These are phyloP conservation scores for Liopterus haemorrhoidalis DNA, from an alignment of 2,888 invertebrate genomes.

Conservation along the genomic window DNA sequence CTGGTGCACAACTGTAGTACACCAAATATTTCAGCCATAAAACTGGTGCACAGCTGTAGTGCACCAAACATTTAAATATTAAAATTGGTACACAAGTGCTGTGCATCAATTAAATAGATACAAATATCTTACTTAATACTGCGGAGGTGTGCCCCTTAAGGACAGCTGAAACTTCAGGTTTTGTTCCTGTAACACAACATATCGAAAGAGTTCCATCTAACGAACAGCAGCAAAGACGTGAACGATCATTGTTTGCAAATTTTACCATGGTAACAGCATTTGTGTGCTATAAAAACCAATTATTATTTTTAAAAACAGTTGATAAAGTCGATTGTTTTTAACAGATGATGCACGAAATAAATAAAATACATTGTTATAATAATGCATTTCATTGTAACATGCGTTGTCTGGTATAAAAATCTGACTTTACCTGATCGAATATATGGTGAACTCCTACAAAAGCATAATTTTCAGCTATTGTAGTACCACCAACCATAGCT, in stretches of 20 bases:
- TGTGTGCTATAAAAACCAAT: slow-evolving; percentile 49
- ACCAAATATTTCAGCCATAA: too few species aligned
- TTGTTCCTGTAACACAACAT: slow-evolving; percentile 66
- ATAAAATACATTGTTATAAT: slow-evolving; percentile 13
- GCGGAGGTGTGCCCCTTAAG: slow-evolving; percentile 71
- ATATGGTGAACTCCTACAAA: slow-evolving; percentile 84
- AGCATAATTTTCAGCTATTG: slow-evolving; percentile 77
- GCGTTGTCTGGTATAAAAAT: slow-evolving; percentile 12
- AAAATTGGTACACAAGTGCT: too few species aligned
- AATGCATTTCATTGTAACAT: slow-evolving; percentile 6
- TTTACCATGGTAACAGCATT: slow-evolving; percentile 70
- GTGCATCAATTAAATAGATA: too few species aligned
- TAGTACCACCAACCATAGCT: slow-evolving; percentile 56
- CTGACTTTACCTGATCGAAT: slow-evolving; percentile 66
- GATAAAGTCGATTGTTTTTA: slow-evolving; percentile 6
- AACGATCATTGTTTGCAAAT: slow-evolving; percentile 79
- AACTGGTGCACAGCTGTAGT: too few species aligned
- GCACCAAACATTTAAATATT: too few species aligned
- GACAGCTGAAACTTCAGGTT: slow-evolving; percentile 64
- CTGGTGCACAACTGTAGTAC: too few species aligned
- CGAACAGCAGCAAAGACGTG: slow-evolving; percentile 72
- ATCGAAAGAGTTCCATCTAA: slow-evolving; percentile 73
- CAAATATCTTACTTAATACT: slow-evolving; percentile 59
- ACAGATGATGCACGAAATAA: too few species aligned
- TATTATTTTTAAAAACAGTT: slow-evolving; percentile 9